A percentile compares a stretch with the other conserved stretches of the same genome.
These are phyloP conservation scores for Cinclus cinclus DNA, from an alignment of 2,113 vertebrate genomes.

Conservation along the genomic window DNA sequence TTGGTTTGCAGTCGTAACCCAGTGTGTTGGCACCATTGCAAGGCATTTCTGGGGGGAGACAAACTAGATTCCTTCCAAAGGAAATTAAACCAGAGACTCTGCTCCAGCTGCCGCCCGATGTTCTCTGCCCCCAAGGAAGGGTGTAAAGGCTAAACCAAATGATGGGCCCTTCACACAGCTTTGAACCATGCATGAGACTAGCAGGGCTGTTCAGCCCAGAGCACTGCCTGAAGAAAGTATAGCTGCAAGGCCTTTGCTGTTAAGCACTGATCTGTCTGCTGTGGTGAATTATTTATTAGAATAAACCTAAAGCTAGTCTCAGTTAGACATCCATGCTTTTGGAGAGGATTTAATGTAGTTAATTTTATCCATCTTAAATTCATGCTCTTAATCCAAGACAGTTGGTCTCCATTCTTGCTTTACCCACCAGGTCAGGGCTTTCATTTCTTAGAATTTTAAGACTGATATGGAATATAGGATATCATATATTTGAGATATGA, in stretches of 20 bases:
- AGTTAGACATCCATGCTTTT: background rate
- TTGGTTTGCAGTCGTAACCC: background rate
- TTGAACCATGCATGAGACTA: background rate
- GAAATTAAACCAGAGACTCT: background rate
- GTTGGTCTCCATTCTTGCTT: background rate
- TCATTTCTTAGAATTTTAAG: background rate
- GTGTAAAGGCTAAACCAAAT: background rate
- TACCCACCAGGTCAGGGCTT: background rate
- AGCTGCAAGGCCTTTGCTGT: background rate
- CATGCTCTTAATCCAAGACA: background rate
- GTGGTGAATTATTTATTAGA: background rate
- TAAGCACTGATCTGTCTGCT: background rate
- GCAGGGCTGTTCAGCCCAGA: background rate
- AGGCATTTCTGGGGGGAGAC: background rate
- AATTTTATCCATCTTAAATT: background rate
- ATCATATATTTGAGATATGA: background rate
- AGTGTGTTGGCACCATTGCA: background rate
- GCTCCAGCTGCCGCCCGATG: background rate
- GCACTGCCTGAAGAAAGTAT: background rate
- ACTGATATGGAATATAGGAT: background rate
- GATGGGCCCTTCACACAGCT: background rate
- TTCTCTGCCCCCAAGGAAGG: background rate
- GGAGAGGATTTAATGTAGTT: background rate
- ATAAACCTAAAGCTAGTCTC: background rate
- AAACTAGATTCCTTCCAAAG: background rate